A percentile compares a stretch with the other conserved stretches of the same genome.
Conservation (phyloP, 1,140 invertebrate species). For the Teleogryllus occipitalis region DNA sequence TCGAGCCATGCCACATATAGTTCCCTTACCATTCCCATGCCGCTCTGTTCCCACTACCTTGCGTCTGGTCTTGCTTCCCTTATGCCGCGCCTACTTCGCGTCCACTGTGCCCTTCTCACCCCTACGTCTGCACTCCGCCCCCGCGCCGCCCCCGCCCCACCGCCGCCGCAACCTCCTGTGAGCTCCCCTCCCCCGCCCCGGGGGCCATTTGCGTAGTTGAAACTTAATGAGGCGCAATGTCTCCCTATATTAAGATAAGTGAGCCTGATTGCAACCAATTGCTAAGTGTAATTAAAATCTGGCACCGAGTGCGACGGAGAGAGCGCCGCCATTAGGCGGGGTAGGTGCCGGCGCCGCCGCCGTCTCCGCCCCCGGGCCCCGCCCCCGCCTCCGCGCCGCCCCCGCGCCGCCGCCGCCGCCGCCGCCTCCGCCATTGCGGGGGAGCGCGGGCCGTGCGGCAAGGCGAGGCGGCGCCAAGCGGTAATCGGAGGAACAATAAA, state of each 20-base stretch:
- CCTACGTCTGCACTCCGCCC: neutral
- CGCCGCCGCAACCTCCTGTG: neutral
- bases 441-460: neutral
- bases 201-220: constrained; percentile 12
- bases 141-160: neutral
- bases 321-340: neutral
- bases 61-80: neutral
- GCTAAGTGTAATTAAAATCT: constrained; percentile 17
- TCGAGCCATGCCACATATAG: too few relatives aligned
- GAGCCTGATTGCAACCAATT: constrained; percentile 17
- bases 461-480: constrained; percentile 7
- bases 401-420: neutral
- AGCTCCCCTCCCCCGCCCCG: neutral
- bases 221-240: constrained; percentile 12
- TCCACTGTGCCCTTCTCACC: neutral
- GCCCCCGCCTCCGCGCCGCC: neutral
- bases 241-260: constrained; percentile 11
- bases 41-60: neutral
- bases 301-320: constrained; percentile 15
- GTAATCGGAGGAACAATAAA: constrained; percentile 17
- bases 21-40: neutral
- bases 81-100: neutral
- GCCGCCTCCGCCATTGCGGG: neutral
- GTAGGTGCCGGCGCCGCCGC: neutral
- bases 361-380: neutral